Base-by-base conservation (phyloP, 2,113 vertebrate genomes). In the Sprattus sprattus region DNA sequence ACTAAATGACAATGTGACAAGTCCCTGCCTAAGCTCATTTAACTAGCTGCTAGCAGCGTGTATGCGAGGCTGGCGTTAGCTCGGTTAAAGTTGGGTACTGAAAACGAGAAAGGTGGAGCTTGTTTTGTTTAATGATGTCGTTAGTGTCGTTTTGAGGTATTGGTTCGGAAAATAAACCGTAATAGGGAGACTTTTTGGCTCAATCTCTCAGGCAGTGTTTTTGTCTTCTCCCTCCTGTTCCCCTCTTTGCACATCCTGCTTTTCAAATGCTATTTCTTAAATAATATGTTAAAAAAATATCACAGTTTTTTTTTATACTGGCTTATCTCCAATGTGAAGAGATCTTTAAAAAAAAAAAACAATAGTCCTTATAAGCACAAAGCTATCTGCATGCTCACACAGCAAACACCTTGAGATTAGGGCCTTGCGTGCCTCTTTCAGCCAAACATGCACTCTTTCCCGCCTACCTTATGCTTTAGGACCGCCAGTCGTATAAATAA, bases 21-120 rank as follows among this genome's bases (percentile, higher is more conserved):
- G 83, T 57, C 82, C 82, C 89, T 88, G 88, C 88, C 67, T 86
- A 82, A 54, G 86, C 57, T 83, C 85, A 87, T 90, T 88, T 87
- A 39, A 75, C 67, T 75, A 32, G 25, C 10, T 3, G 16, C 28
- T 75, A 39, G 67, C 67, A 39, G 67, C 67, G 5, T 3, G 67
- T 1, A 75, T n/a, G 28, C 28, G 8, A 32, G 39, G 28, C 67
- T 39, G 28, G 67, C 67, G 15, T 39, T 75, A 75, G 67, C 28
- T 8, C 67, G 13, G 67, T 15, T 75, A 75, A 75, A 75, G 28
- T 28, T 39, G 2, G 5, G 9, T 32, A 28, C 16, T 32, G 80
- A 15, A 15, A 80, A 52, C 1, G 32, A 10, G n/a, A 39, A 83
- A 83, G 28, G 67, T 32, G 67, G 28, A 75, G 67, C 32, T 39